These are phyloP conservation scores for Epizoanthus illoricatus DNA, from an alignment of 92 coral and sea anemone species.

Conservation along the genomic window DNA sequence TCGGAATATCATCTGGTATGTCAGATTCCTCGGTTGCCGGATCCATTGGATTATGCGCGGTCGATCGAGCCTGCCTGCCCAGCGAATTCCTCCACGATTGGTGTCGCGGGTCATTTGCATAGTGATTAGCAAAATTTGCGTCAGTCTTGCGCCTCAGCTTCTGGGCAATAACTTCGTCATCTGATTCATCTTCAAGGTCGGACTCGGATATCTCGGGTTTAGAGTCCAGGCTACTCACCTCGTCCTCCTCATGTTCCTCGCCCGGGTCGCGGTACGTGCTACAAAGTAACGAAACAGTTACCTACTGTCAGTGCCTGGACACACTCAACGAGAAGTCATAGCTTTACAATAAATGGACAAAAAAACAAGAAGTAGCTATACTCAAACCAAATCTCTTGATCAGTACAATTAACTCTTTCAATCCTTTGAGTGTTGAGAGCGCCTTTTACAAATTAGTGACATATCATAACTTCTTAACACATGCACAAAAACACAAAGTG, in stretches of 20 bases:
- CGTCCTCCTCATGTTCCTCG: conserved; percentile 67
- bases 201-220: conserved; percentile 76
- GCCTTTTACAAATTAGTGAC: no score
- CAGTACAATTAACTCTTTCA: no score
- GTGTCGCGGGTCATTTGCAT: conserved; percentile 61
- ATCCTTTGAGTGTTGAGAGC: no score
- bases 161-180: conserved; percentile 52
- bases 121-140: conserved; percentile 58
- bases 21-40: conserved; percentile 65
- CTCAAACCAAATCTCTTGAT: no score
- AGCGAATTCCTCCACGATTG: conserved; percentile 75
- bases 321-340: no score
- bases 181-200: conserved; percentile 72
- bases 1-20: conserved; percentile 48
- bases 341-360: no score
- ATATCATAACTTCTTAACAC: no score
- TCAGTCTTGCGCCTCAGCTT: conserved; percentile 58
- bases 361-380: no score
- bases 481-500: no score
- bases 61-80: conserved; percentile 36
- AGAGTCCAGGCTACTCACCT: conserved; percentile 84
- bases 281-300: background rate
- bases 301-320: no score
- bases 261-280: conserved; percentile 84
- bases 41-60: conserved; percentile 41